These are phyloP conservation scores for Ferrisia virgata DNA, from an alignment of 2,888 invertebrate species.

Conservation along the genomic window DNA sequence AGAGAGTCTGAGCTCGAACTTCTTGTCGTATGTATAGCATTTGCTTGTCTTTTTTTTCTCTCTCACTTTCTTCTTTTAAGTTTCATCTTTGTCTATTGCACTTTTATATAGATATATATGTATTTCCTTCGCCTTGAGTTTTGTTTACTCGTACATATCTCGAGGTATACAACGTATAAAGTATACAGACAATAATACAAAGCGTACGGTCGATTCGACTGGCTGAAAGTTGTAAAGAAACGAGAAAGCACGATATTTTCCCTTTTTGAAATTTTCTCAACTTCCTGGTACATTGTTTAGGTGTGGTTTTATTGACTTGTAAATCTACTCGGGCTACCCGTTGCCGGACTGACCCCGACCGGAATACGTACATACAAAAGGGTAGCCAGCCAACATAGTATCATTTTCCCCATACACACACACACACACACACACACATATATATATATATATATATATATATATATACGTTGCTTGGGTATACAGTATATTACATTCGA, in stretches of 20 bases:
- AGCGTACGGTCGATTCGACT: not conserved
- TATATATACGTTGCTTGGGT: not conserved
- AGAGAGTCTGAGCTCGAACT: not conserved
- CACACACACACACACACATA: too few relatives aligned
- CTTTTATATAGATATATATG: too few relatives aligned
- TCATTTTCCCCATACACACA: not conserved
- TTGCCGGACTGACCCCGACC: not conserved
- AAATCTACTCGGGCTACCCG: conserved; percentile 24
- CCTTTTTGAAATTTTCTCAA: conserved; percentile 17
- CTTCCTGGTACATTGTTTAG: conserved; percentile 27
- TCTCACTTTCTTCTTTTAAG: too few relatives aligned
- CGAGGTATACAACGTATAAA: too few relatives aligned
- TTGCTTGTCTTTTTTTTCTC: not conserved
- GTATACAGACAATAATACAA: too few relatives aligned
- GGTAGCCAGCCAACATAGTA: not conserved
- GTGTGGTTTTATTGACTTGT: conserved; percentile 27
- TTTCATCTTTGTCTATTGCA: too few relatives aligned
- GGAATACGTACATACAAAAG: not conserved
- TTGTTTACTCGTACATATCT: too few relatives aligned
- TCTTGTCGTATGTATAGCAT: not conserved
- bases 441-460: too few relatives aligned
- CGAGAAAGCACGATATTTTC: not conserved
- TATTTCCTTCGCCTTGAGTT: not conserved
- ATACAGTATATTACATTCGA: not conserved
- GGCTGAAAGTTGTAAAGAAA: not conserved